Evolutionary conservation across 2,888 invertebrate genomes (phyloP), one percentile per base, ranked within the genome.

Genomic region (Agrilus biguttatus): DNA sequence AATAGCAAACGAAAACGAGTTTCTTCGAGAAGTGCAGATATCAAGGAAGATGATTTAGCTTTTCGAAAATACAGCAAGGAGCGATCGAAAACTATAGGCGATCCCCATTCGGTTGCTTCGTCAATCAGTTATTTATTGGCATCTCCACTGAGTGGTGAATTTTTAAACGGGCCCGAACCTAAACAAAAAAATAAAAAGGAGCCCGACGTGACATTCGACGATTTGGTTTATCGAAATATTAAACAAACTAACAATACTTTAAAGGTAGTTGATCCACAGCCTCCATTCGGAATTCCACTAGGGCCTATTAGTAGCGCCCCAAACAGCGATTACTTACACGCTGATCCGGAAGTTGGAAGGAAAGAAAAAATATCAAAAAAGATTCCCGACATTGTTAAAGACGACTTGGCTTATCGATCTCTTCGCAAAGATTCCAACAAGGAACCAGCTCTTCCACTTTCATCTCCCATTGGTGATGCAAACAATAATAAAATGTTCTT

Each of bases 211-310:
- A 79, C 84, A 8, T 71, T 78, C 43, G 91, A 91, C 58, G 91
- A 91, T 63, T 83, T 90, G 8, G 80, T 85, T 32, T 88, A 80
- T 59, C 75, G 90, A 52, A 87, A 78, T 57, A 77, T 87, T 46
- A 81, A 81, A 56, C 78, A 83, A 59, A 80, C 82, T 8, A 89
- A 88, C 54, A 80, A 78, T 58, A 74, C 74, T 38, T 65, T 78
- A 36, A 82, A 79, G 61, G 75, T 82, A 6, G 58, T 77, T 3
- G 89, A 90, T 41, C 85, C 83, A 13, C 91, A 91, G 58, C 89
- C 87, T 33, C 89, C 85, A 1, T 92, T 92, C 61, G 91, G 91
- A 14, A 91, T 92, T 57, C 91, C 91, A 0, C 62, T 90, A 33
- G 86, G 87, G 2, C 89, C 89, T 10, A 80, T 89, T 17, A 75